A percentile compares a stretch with the other conserved stretches of the same genome.
These are phyloP conservation scores for Oreohelix idahoensis DNA, from an alignment of 1,140 invertebrate genomes.

Conservation along the genomic window DNA sequence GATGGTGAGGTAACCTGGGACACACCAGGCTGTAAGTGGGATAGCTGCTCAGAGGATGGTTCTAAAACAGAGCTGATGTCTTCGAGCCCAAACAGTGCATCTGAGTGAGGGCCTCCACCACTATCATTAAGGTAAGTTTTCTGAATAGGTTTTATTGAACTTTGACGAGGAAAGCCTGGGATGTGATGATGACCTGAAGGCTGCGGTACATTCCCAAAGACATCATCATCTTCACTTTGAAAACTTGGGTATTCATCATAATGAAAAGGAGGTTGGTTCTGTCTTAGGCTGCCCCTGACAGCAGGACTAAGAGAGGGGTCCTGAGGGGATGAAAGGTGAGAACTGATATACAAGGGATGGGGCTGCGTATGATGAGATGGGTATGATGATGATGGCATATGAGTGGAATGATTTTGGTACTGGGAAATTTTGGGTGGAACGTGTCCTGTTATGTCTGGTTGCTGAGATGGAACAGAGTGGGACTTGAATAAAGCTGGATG, in stretches of 20 bases:
- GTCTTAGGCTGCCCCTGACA: neutral
- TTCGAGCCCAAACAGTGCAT: conserved; percentile 49
- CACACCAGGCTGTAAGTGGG: neutral
- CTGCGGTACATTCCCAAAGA: conserved; percentile 44
- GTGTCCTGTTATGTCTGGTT: neutral
- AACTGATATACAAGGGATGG: neutral
- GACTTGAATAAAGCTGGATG: conserved; percentile 8
- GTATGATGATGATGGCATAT: neutral
- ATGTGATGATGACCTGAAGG: conserved; percentile 21
- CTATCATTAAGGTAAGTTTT: conserved; percentile 57
- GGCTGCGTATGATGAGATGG: neutral
- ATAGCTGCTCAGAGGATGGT: conserved; percentile 48
- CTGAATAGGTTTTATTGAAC: conserved; percentile 59
- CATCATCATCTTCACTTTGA: conserved; percentile 57
- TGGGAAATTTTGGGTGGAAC: neutral
- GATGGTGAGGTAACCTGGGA: conserved; percentile 27
- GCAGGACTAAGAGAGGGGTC: neutral
- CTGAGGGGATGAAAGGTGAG: neutral
- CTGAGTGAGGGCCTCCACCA: conserved; percentile 12
- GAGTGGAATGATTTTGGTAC: conserved; percentile 11
- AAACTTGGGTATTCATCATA: conserved; percentile 49
- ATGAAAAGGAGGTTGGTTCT: conserved; percentile 3
- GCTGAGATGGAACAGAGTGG: conserved; percentile 25
- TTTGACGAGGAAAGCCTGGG: conserved; percentile 57
- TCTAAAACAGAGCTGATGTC: conserved; percentile 69